Conservation (phyloP, 1,140 invertebrate genomes). For the Calliphora vicina region DNA sequence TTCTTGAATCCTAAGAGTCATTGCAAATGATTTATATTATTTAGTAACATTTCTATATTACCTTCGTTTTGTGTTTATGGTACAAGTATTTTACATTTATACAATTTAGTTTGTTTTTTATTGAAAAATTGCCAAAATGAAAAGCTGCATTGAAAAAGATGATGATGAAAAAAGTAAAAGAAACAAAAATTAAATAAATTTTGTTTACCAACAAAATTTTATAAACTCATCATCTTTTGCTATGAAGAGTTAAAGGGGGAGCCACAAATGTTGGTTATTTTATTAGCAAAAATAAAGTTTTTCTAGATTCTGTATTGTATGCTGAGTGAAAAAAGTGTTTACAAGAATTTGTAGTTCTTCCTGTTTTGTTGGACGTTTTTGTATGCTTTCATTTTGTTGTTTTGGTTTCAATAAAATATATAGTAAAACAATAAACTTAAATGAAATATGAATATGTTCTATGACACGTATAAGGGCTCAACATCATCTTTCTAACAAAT, state of each 20-base stretch:
- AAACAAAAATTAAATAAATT: not conserved
- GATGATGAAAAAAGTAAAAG: not conserved
- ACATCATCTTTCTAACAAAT: not conserved
- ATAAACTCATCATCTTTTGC: not conserved
- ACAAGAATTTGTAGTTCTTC: not conserved
- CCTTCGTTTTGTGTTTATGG: not conserved
- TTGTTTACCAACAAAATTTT: not conserved
- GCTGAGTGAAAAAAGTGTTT: not conserved
- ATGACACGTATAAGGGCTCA: constrained; percentile 22
- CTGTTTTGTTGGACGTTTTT: not conserved
- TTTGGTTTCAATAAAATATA: constrained; percentile 8
- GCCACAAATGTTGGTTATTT: too few relatives aligned
- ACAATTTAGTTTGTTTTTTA: not conserved
- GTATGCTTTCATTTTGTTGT: not conserved
- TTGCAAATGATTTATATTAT: constrained; percentile 16
- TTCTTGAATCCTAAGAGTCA: not conserved
- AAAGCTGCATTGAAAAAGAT: not conserved
- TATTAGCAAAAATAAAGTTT: too few relatives aligned
- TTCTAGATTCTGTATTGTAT: too few relatives aligned
- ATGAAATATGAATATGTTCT: constrained; percentile 20
- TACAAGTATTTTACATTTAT: not conserved
- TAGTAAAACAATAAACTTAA: constrained; percentile 16
- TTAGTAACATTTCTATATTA: not conserved
- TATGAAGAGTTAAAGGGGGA: too few relatives aligned
- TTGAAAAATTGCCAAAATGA: constrained; percentile 21